These are phyloP conservation scores for Sipha maydis DNA, from an alignment of 2,888 invertebrate genomes.

Conservation along the genomic window DNA sequence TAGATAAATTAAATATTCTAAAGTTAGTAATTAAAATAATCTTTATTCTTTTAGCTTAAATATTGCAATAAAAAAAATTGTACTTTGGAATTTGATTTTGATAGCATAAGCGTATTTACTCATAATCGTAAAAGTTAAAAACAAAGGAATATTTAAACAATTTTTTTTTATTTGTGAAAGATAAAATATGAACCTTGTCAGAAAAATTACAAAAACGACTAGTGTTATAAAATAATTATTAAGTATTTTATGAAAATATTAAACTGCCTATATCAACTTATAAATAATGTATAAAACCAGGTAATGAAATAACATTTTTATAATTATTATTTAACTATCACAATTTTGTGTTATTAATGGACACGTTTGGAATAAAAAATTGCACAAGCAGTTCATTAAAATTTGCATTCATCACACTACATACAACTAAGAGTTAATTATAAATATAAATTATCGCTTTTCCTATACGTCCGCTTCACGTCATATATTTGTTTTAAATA, in stretches of 20 bases:
- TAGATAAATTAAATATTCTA: not conserved
- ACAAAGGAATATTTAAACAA: not conserved
- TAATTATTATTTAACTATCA: not conserved
- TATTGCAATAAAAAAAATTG: not conserved
- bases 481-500: not conserved
- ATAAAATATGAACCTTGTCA: not conserved
- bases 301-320: not conserved
- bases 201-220: not conserved
- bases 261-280: not conserved
- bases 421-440: not conserved
- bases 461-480: not conserved
- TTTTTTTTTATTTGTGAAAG: not conserved
- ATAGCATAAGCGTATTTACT: not conserved
- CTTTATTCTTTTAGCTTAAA: not conserved
- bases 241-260: not conserved
- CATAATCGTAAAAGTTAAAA: not conserved
- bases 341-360: not conserved
- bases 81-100: slow-evolving; percentile 25
- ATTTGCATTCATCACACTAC: not conserved
- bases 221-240: not conserved
- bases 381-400: not conserved
- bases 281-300: not conserved
- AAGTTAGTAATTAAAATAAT: not conserved
- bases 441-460: not conserved
- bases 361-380: not conserved